phyloP scores from a whole-genome alignment of 2,113 vertebrate genomes.

The Halcyon malimbica region DNA sequence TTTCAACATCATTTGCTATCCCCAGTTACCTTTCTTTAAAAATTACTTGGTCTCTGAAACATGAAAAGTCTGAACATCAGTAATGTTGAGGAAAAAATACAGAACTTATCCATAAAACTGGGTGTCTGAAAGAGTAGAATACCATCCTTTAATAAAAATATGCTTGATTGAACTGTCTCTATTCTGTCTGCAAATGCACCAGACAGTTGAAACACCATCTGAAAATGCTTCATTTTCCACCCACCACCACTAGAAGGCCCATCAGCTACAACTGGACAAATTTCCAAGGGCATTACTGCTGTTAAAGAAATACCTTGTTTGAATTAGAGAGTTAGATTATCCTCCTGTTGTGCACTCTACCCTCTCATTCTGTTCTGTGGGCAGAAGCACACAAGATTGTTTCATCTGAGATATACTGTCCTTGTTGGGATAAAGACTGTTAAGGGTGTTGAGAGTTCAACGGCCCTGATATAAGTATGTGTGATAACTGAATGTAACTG shows the following conservation, averaged over 20 bases:
- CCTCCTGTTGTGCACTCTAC: neutral
- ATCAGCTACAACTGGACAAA: neutral
- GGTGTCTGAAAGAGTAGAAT: neutral
- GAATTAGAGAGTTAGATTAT: neutral
- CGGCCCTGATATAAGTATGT: neutral
- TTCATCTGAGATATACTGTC: neutral
- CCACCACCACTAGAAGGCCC: neutral
- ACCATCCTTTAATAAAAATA: neutral
- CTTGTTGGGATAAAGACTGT: neutral
- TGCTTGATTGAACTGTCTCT: neutral
- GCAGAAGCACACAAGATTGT: neutral
- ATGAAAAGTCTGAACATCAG: neutral
- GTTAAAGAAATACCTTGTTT: neutral
- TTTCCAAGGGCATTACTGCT: neutral
- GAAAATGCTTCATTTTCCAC: neutral
- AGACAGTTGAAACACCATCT: neutral
- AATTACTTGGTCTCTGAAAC: neutral
- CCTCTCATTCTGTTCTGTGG: rapidly evolving
- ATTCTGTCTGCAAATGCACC: neutral
- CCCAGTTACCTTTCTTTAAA: neutral
- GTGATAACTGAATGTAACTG: neutral
- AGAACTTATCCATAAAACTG: neutral
- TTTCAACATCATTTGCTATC: neutral
- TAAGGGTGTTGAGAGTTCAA: neutral
- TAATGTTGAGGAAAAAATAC: neutral